A percentile compares a stretch with the other conserved stretches of the same genome.
Evolutionary conservation across 2,113 vertebrate genomes (phyloP).

Genomic region (Podarcis raffonei): DNA sequence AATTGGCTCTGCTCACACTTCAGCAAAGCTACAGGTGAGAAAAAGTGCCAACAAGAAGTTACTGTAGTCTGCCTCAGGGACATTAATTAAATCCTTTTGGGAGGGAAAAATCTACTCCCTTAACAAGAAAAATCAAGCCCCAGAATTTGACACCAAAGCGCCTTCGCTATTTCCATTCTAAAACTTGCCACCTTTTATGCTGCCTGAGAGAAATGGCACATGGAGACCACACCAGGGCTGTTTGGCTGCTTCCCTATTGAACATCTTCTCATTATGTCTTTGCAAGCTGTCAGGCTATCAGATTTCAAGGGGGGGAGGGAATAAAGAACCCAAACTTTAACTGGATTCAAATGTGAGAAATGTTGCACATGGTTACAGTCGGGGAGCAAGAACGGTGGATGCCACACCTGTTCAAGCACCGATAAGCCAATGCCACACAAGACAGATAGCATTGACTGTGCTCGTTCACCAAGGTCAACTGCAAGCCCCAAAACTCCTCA

Average conservation of each 20-base stretch:
- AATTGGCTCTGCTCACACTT: not conserved
- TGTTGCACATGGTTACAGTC: not conserved
- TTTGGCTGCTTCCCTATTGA: not conserved
- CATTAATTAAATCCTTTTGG: slow-evolving; percentile 38
- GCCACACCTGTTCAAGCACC: not conserved
- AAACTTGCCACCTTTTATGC: not conserved
- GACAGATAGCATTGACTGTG: fast-evolving
- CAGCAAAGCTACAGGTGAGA: slow-evolving; percentile 1
- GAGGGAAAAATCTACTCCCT: not conserved
- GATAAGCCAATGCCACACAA: not conserved
- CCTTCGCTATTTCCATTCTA: not conserved
- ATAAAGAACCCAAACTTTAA: not conserved
- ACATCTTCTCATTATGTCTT: slow-evolving; percentile 34
- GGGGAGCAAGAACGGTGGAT: too few relatives aligned
- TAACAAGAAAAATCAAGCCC: slow-evolving; percentile 24
- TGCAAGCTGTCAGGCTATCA: slow-evolving; percentile 24
- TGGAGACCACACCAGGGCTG: not conserved
- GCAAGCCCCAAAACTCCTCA: not conserved
- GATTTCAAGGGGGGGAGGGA: not conserved
- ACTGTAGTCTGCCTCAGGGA: not conserved
- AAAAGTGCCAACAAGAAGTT: not conserved
- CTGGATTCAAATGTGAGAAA: not conserved
- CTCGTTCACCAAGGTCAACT: not conserved
- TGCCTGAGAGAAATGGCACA: not conserved
- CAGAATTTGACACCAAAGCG: not conserved